Evolutionary conservation across 2,888 invertebrate genomes (phyloP), one percentile per base, ranked within the genome.

Genomic region (Drosophila nigricruria): DNA sequence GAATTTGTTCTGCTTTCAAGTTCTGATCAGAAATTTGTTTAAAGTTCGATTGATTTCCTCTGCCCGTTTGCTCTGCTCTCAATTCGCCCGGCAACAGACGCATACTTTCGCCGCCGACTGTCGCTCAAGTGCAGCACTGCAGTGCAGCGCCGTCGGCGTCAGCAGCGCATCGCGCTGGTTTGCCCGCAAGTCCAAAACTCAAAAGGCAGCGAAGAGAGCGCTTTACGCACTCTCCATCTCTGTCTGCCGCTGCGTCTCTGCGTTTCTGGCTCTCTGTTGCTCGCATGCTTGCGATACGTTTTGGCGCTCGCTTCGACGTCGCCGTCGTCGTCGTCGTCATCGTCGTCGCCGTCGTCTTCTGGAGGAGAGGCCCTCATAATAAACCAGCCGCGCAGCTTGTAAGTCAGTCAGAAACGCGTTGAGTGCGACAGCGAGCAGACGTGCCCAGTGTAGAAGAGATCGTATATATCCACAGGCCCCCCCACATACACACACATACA

Each of bases 371-470:
- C 77, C 69, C 77, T 73, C 87, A 90, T 91, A 91, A 89, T 91
- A 91, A 78, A 77, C 74, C 77, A 73, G 88, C 76, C 76, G 84
- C 79, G 81, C 81, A 80, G 73, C 86, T 69, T 75, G 78, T 77
- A 81, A 84, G 70, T 76, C 78, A 86, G 82, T 90, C 91, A 91
- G 87, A 87, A 79, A 77, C 80, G 75, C 80, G 79, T 75, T 70
- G 85, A 83, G 77, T 83, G 79, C 71, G 75, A 71, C 78, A 69
- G 72, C 84, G 81, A 84, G 78, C 76, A 87, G 88, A 80, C 88
- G 86, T 88, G 65, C 43, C 56, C 36, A 77, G 58, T 73, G 79
- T 70, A 16, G n/a, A 42, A 70, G 49, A 67, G 58, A 60, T 67
- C 59, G 50, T 64, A 56, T 52, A 52, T 52, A 52, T 50, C 54